Base-by-base conservation (phyloP, 2,888 invertebrate species). In the Caenorhabditis zanzibari region DNA sequence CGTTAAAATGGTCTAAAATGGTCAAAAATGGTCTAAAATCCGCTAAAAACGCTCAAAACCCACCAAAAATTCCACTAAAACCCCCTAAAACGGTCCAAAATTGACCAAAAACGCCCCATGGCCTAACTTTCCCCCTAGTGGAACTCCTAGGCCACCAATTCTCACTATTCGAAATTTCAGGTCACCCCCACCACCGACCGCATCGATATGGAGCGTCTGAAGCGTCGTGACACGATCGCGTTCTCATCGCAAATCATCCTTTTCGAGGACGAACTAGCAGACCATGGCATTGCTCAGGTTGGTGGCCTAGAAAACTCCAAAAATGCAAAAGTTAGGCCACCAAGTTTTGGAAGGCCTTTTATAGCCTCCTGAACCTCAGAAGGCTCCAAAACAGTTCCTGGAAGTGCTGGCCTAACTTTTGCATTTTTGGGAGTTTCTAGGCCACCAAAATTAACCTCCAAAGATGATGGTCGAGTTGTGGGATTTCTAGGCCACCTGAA, bases 201-300 rank as follows among this genome's bases (percentile, higher is more conserved):
- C 86, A 96, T 99, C 72, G 95, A 99, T 93, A 94, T 96, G 90
- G 96, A 97, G 88, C 95, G 96, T 92, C 93, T 99, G 56, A 97
- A 96, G 94, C 94, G 95, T 88, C 95, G 95, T 90, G 98, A 99
- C 89, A 95, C 95, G 92, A 99, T 99, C 75, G 93, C 96, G 4
- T 98, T 98, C 93, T 98, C 96, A 93, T 95, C 96, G 16, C 69
- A 64, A n/a, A 56, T 98, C 41, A 95, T 96, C 76, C 93, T 99
- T 47, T 99, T 96, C 94, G 99, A 99, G 94, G 99, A 99, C 94
- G 99, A 99, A 93, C 93, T 99, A 61, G 98, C 98, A 92, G 99
- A 99, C 93, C 96, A 99, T 94, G 99, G 99, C 19, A 95, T 96
- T 74, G 96, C 98, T 1, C 95, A 96, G 69, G 86, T 88, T 19